Conservation (phyloP, 2,113 vertebrate species). For the Indicator indicator region DNA sequence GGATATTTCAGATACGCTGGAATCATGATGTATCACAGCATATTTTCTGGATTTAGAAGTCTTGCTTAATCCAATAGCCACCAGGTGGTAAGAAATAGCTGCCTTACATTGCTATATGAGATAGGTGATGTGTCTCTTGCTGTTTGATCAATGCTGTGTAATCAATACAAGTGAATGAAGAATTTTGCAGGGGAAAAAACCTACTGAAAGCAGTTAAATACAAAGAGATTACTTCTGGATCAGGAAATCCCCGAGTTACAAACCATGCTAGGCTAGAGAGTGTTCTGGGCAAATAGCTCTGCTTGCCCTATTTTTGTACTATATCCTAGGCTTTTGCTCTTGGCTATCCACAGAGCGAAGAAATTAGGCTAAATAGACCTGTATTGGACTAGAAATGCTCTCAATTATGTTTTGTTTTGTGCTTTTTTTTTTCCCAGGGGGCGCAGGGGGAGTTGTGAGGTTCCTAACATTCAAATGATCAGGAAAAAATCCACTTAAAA, state of each 20-base stretch:
- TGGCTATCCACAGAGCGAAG: background rate
- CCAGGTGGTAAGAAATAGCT: background rate
- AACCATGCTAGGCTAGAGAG: background rate
- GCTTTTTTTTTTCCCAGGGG: background rate
- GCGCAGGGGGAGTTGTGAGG: background rate
- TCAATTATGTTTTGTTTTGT: background rate
- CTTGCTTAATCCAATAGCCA: background rate
- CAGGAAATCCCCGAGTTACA: background rate
- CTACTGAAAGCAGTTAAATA: background rate
- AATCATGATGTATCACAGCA: background rate
- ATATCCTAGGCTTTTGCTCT: background rate
- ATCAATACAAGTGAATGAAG: background rate
- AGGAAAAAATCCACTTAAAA: background rate
- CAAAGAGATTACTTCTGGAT: background rate
- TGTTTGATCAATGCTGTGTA: background rate
- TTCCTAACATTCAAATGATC: background rate
- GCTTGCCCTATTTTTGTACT: background rate
- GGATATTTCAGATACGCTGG: background rate
- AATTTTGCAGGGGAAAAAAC: background rate
- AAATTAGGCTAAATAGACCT: background rate
- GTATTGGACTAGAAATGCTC: background rate
- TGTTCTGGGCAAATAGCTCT: background rate
- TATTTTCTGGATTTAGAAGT: background rate
- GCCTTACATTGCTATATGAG: background rate
- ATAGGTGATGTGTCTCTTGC: background rate